phyloP scores from a whole-genome alignment of 2,797 vertebrate genomes.

The Pipistrellus pygmaeus region DNA sequence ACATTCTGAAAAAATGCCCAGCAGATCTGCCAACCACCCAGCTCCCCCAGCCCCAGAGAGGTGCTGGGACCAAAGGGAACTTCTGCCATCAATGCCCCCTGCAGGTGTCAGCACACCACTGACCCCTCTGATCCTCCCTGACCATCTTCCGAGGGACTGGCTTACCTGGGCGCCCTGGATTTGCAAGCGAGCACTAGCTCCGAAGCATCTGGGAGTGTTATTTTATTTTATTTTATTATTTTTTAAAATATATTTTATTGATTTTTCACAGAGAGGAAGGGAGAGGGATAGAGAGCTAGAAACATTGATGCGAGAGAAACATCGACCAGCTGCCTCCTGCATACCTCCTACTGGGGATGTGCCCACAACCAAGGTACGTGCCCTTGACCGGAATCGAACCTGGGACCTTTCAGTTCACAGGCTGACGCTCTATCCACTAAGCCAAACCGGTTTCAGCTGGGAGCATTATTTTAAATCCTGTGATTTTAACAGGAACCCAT shows the following conservation, averaged over 20 bases:
- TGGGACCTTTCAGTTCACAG: too few relatives aligned
- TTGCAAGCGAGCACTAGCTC: background rate
- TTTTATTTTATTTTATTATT: too few relatives aligned
- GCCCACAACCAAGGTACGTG: too few relatives aligned
- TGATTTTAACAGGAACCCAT: slow-evolving; percentile 22
- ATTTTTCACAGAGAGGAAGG: too few relatives aligned
- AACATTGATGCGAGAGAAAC: too few relatives aligned
- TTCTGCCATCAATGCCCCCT: rapidly evolving
- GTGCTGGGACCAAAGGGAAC: background rate
- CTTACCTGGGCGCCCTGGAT: background rate
- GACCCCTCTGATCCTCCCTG: background rate
- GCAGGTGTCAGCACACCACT: rapidly evolving
- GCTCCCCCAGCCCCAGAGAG: background rate
- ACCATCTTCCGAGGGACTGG: background rate
- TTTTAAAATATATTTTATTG: too few relatives aligned
- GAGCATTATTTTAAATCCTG: background rate
- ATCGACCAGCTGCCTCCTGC: too few relatives aligned
- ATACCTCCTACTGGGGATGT: too few relatives aligned
- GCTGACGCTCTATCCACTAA: too few relatives aligned
- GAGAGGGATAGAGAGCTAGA: too few relatives aligned
- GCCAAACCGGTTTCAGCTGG: background rate
- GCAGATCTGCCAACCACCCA: background rate
- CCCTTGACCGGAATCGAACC: too few relatives aligned
- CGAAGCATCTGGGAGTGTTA: background rate
- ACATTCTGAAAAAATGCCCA: slow-evolving; percentile 24